phyloP scores from a whole-genome alignment of 37 sponge, comb jelly and placozoan genomes.

The Mnemiopsis leidyi region DNA sequence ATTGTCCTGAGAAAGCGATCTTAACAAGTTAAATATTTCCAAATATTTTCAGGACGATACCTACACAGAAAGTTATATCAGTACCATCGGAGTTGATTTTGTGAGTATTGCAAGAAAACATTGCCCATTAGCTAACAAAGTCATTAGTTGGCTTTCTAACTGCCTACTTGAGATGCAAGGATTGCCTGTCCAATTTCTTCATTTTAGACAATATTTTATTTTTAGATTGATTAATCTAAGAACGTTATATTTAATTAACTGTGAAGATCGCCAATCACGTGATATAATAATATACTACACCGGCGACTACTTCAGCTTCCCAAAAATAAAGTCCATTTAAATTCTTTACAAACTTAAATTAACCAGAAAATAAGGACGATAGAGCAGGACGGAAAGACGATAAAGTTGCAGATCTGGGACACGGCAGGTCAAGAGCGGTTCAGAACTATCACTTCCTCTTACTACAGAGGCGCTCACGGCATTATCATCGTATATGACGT shows the following conservation, averaged over 20 bases:
- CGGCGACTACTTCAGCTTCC: background rate
- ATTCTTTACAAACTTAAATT: background rate
- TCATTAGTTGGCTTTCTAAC: no score
- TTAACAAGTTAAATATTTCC: no score
- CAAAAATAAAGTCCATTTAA: background rate
- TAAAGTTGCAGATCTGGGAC: constrained; percentile 99
- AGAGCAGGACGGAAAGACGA: constrained; percentile 93
- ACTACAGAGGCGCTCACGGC: constrained; percentile 97
- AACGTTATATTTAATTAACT: no score
- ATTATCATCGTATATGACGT: constrained; percentile 99
- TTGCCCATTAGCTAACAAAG: no score
- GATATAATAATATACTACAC: no score
- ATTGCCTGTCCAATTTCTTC: no score
- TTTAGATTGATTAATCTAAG: no score
- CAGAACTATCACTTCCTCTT: constrained; percentile 94
- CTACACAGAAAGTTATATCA: constrained; percentile 95
- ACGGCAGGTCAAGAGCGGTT: constrained; percentile 99
- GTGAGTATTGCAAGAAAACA: no score
- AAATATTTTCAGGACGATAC: constrained; percentile 87
- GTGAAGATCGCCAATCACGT: no score
- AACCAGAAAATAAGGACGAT: constrained; percentile 94
- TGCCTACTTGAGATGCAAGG: no score
- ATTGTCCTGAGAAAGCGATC: no score
- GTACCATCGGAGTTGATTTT: constrained; percentile 99
- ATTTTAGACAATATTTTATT: no score